Evolutionary conservation across 2,888 invertebrate species (phyloP).

Genomic region (Dinocampus coccinellae): DNA sequence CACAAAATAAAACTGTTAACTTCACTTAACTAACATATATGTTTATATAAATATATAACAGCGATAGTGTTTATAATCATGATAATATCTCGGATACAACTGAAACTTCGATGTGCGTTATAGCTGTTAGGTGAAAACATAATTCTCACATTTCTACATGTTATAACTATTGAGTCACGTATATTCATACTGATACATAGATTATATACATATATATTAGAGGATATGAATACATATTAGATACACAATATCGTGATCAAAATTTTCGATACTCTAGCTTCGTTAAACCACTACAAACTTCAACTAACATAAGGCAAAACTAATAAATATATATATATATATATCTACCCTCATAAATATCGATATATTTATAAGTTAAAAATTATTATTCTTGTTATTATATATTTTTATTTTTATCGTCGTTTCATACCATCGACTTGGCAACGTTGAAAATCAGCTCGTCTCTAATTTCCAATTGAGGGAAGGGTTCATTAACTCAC

Average conservation of each 20-base stretch:
- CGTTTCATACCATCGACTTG: neutral
- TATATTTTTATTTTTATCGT: neutral
- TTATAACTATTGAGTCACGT: too few relatives aligned
- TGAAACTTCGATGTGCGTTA: neutral
- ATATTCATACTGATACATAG: too few relatives aligned
- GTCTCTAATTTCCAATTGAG: slow-evolving; percentile 5
- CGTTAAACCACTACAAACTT: neutral
- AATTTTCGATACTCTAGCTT: neutral
- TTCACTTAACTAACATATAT: neutral
- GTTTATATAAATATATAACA: neutral
- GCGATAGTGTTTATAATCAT: neutral
- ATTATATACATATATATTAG: too few relatives aligned
- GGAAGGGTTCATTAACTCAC: slow-evolving; percentile 6
- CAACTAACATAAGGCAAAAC: neutral
- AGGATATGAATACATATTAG: too few relatives aligned
- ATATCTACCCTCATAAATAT: neutral
- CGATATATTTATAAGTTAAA: neutral
- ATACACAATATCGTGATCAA: neutral
- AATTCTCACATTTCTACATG: neutral
- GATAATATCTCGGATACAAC: slow-evolving; percentile 5
- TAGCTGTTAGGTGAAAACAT: neutral
- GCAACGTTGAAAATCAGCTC: neutral
- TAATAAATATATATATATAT: too few relatives aligned
- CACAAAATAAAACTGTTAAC: neutral
- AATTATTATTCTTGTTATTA: neutral